Conservation (phyloP, 2,888 invertebrate genomes). For the Dicyrtomina minuta region DNA sequence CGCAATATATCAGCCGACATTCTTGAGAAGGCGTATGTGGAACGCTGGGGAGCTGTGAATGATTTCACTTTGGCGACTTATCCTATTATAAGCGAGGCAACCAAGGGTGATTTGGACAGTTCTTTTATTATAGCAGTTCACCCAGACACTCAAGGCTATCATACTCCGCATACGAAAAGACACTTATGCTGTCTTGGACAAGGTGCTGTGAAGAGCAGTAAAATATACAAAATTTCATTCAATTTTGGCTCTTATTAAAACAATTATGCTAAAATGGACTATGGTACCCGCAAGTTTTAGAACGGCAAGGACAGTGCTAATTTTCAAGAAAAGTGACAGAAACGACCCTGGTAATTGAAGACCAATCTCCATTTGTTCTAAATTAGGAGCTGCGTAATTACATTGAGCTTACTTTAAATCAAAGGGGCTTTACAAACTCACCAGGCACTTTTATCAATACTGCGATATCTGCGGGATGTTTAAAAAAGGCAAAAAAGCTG, state of each 20-base stretch:
- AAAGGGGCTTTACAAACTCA: slow-evolving; percentile 4
- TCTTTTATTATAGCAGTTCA: neutral
- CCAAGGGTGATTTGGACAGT: neutral
- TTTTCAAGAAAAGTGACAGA: neutral
- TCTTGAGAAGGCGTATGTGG: neutral
- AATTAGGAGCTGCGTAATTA: neutral
- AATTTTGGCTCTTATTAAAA: neutral
- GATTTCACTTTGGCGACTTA: neutral
- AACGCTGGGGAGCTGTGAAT: neutral
- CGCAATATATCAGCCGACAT: neutral
- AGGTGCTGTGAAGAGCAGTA: neutral
- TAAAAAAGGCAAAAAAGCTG: slow-evolving; percentile 2
- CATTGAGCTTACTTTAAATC: neutral
- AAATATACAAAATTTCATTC: neutral
- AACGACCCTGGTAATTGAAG: slow-evolving; percentile 3
- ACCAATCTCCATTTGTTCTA: no score
- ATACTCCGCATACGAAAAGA: neutral
- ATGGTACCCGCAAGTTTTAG: no score
- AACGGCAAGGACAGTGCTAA: no score
- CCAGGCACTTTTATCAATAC: slow-evolving; percentile 11
- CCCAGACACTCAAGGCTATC: neutral
- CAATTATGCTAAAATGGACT: no score
- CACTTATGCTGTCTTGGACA: neutral
- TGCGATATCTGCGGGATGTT: neutral
- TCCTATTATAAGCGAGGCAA: neutral